Base-by-base conservation (phyloP, 2,113 vertebrate species). In the Forbesichthys papilliferus region DNA sequence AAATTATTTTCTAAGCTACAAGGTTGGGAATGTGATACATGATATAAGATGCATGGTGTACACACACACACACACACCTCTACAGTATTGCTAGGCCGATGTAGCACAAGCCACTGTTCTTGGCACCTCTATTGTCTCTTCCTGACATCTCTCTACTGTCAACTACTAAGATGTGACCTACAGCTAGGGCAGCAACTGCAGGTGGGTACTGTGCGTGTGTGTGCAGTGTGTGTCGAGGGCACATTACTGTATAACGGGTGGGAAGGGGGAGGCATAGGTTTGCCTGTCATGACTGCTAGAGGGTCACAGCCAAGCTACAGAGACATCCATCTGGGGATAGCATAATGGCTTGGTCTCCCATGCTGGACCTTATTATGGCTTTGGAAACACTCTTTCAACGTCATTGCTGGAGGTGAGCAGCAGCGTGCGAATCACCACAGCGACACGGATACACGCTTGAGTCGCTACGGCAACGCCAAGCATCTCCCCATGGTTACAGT, bases 391-490 rank as follows among this genome's bases (percentile, higher is more conserved):
- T 74, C 73, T 84, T 82, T 70, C 81, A 46, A 73, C 73, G 52
- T 79, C 81, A 79, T 75, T 4, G n/a, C 84, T 64, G 58, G 66
- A 84, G 75, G 75, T 68, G 74, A 75, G 77, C 76, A 66, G 66
- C 77, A 75, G 66, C 73, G 84, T 79, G 73, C 78, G 82, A 81
- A 77, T 87, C 84, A 79, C 79, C 83, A 80, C 78, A 68, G 84
- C 74, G 79, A 86, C 80, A 16, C 72, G 56, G 80, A 83, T 53
- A 62, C 80, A 75, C 18, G 53, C 80, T 87, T 71, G 77, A 73
- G 64, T 89, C 80, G 54, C 86, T 77, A 86, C 62, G 51, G 86
- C 80, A 88, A 88, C 83, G 9, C 54, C 66, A 74, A 88, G 86
- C 88, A 72, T 87, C 78, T 83, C 68, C 73, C 56, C 47, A 69